Conservation (phyloP, 2,113 vertebrate species). For the Sinocyclocheilus maitianheensis region DNA sequence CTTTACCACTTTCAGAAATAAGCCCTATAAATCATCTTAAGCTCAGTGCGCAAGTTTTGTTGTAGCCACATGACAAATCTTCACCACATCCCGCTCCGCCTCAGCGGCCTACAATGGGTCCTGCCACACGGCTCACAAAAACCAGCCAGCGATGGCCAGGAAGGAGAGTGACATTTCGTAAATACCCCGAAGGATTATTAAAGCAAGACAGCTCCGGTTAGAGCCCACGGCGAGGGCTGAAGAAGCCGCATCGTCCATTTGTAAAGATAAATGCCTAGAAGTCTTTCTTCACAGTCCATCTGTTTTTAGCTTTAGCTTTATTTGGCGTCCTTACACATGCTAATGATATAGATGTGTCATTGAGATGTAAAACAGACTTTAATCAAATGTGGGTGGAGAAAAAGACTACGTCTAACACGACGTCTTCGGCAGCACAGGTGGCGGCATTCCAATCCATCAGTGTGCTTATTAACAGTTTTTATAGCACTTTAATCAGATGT, state of each 20-base stretch:
- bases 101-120: conserved; percentile 52
- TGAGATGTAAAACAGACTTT: conserved; percentile 60
- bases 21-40: conserved; percentile 82
- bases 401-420: conserved; percentile 58
- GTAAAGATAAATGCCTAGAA: conserved; percentile 56
- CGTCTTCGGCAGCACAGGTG: conserved; percentile 49
- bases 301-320: conserved; percentile 9
- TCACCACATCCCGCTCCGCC: conserved; percentile 67
- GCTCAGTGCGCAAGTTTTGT: conserved; percentile 66
- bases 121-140: conserved; percentile 45
- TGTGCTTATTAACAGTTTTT: conserved; percentile 67
- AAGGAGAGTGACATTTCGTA: conserved; percentile 53
- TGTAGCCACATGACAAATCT: conserved; percentile 75
- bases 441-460: conserved; percentile 66
- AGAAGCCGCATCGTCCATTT: conserved; percentile 57
- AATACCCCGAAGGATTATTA: conserved; percentile 55
- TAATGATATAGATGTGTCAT: conserved; percentile 66
- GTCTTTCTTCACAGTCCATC: conserved; percentile 42
- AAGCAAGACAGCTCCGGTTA: conserved; percentile 50
- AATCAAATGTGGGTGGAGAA: conserved; percentile 63
- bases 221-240: conserved; percentile 43
- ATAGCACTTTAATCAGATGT: conserved; percentile 67
- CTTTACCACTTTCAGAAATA: conserved; percentile 85
- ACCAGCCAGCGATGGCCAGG: conserved; percentile 25
- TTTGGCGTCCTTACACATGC: conserved; percentile 62